Base-by-base conservation (phyloP, 2,888 invertebrate genomes). In the Gnatocerus cornutus region DNA sequence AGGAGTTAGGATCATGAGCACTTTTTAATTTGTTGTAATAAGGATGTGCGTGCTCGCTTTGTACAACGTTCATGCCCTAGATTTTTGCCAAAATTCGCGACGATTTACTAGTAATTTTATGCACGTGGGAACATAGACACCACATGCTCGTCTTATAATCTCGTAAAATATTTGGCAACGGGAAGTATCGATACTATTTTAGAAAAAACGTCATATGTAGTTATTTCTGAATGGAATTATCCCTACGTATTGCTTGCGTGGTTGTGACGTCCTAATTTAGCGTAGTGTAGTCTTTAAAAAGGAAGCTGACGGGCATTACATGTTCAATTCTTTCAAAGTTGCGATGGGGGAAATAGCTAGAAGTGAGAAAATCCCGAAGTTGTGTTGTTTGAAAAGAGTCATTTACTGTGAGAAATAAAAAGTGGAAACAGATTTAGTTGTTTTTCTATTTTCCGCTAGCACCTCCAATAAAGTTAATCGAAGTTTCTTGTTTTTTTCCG, bases 221-320 rank as follows among this genome's bases (percentile, higher is more conserved):
- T 52, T 67, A 67, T 67, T 67, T 50, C 59, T 58, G 66, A 59
- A 58, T 52, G 59, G 59, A 67, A 46, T 50, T 30, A 50, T 30
- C 50, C 65, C 56, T 64, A 53, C 56, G 65, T 39, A 13, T 55
- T 13, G 37, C 27, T 59, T 59, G 66, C 66, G 58, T 67, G 14
- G 14, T 16, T 0, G 13, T 67, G 66, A 67, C 66, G 66, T 67
- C 52, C 43, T 33, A 12, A 29, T 63, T 52, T 41, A 50, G 48
- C 16, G 62, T 61, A 30, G 58, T 16, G 10, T 30, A 62, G 29
- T 8, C 12, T 46, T 50, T 63, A 52, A 53, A 63, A 53, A 63
- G n/a, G 13, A 41, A 9, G 30, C 10, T 41, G 41, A n/a, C 3
- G 5, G 41, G 41, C 41, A 41, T 41, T 4, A 7, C n/a, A 41